These are phyloP conservation scores for Amaurobius ferox DNA, from an alignment of 2,888 invertebrate species.

Conservation along the genomic window DNA sequence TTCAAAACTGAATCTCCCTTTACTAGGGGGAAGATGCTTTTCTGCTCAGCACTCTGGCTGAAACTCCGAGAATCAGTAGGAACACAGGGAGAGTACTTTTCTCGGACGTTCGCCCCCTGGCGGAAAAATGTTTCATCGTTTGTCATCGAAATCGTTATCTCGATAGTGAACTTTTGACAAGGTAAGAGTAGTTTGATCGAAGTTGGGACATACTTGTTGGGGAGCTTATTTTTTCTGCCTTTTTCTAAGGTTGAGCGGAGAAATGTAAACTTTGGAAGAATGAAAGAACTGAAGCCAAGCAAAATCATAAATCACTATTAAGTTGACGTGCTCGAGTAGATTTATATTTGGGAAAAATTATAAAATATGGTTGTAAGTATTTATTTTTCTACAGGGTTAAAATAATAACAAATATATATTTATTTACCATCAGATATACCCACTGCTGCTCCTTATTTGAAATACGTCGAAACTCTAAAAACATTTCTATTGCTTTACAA, in stretches of 20 bases:
- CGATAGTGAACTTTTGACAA: slow-evolving; percentile 66
- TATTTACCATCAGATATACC: no score
- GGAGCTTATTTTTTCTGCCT: neutral
- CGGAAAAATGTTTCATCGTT: slow-evolving; percentile 55
- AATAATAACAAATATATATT: no score
- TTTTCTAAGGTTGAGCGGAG: neutral
- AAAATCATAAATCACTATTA: neutral
- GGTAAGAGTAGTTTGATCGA: slow-evolving; percentile 20
- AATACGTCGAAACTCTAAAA: no score
- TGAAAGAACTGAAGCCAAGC: neutral
- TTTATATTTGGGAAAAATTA: neutral
- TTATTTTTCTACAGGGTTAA: neutral
- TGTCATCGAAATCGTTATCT: slow-evolving; percentile 65
- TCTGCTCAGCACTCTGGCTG: slow-evolving; percentile 9
- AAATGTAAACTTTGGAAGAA: neutral
- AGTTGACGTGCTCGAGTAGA: neutral
- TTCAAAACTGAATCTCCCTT: neutral
- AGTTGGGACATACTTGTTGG: slow-evolving; percentile 16
- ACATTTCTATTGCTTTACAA: no score
- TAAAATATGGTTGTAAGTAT: neutral
- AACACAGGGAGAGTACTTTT: neutral
- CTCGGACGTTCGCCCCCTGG: slow-evolving; percentile 34
- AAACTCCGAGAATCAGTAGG: neutral
- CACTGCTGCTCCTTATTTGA: no score
- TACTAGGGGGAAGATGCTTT: neutral